Percentiles rank a stretch among this genome's conserved stretches.
phyloP scores from a whole-genome alignment of 2,113 vertebrate genomes.

The Phodopus roborovskii region DNA sequence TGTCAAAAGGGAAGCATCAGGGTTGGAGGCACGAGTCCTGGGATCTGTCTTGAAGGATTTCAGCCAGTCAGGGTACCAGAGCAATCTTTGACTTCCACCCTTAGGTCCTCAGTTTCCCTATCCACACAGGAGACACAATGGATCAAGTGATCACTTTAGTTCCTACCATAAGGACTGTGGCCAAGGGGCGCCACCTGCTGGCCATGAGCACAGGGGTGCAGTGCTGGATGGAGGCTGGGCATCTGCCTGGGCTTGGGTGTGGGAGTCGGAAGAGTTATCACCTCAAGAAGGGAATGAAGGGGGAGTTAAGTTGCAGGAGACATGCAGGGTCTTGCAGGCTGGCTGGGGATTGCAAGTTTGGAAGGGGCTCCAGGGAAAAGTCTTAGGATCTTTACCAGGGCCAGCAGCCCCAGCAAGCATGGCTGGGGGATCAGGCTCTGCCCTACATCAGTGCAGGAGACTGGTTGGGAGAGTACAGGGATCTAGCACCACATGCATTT shows the following conservation, averaged over 20 bases:
- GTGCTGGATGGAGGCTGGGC: background rate
- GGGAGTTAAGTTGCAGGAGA: background rate
- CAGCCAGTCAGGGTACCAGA: background rate
- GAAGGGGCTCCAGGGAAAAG: background rate
- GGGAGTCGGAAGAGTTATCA: background rate
- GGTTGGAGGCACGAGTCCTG: background rate
- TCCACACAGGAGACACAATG: too few relatives aligned
- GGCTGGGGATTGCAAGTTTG: background rate
- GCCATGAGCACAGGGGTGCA: background rate
- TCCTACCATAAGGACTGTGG: background rate
- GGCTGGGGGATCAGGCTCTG: background rate
- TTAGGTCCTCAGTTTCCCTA: background rate
- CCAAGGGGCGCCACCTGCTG: conserved; percentile 51
- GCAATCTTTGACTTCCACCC: background rate
- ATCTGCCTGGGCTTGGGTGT: background rate
- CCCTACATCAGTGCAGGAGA: background rate
- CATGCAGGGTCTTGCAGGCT: background rate
- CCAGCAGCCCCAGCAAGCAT: background rate
- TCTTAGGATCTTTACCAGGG: background rate
- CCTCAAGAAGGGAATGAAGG: background rate
- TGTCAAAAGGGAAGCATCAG: background rate
- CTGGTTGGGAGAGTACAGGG: too few relatives aligned
- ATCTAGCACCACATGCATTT: background rate
- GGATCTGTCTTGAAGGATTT: background rate
- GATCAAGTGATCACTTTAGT: rapidly evolving